Conservation (phyloP, 2,113 vertebrate genomes). For the Cyphomyrus discorhynchus region DNA sequence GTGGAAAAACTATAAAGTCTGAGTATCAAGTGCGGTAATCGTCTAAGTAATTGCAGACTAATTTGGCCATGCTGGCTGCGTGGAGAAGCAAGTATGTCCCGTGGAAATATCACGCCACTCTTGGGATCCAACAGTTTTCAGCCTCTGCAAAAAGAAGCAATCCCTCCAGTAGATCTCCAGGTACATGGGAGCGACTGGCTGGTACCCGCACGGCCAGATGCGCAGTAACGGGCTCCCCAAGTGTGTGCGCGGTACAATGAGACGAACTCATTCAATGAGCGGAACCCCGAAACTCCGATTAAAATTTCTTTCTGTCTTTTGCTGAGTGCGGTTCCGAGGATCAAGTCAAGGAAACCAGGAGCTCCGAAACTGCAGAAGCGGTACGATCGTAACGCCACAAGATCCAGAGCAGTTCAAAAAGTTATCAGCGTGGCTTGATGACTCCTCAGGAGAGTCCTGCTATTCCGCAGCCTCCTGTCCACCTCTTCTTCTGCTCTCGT, state of each 20-base stretch:
- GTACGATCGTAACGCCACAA: background rate
- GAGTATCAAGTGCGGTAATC: background rate
- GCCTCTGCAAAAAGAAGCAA: background rate
- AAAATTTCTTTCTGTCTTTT: background rate
- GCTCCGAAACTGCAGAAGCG: background rate
- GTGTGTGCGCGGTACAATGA: background rate
- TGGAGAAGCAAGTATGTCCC: conserved; percentile 13
- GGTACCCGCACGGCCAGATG: background rate
- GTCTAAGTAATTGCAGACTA: background rate
- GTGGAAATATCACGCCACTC: conserved; percentile 9
- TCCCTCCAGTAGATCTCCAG: background rate
- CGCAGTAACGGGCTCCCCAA: background rate
- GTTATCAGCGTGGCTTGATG: background rate
- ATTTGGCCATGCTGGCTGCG: background rate
- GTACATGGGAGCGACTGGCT: background rate
- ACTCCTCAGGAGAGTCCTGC: background rate
- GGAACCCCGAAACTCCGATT: background rate
- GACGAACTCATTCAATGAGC: background rate
- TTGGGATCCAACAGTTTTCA: background rate
- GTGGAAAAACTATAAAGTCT: background rate
- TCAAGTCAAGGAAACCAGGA: background rate
- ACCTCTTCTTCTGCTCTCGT: background rate
- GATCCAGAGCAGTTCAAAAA: background rate
- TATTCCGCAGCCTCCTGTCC: background rate
- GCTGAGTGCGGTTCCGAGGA: background rate